Evolutionary conservation across 2,797 vertebrate genomes (phyloP), one percentile per base, ranked within the genome.

Genomic region (Siniperca obscura): DNA sequence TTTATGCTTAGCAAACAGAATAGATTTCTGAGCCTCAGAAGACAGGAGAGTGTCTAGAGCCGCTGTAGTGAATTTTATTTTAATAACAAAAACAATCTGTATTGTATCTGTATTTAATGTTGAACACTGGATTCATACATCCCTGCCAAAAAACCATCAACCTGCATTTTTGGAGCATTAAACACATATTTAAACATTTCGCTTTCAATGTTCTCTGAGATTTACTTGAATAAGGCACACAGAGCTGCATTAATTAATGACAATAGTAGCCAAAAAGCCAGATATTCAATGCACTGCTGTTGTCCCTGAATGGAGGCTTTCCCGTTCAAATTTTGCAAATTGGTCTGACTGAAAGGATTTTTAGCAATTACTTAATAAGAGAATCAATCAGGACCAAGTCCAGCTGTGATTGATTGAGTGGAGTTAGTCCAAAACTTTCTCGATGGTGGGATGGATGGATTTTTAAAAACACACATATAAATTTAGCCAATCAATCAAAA

Each of bases 291-390:
- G 52, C 38, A 64, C 19, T 30, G 19, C 30, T 17, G 6, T 65
- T 6, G 55, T 34, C 19, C 3, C 19, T 38, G 8, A 67, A 27
- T 60, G n/a, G 50, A 59, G 38, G 46, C 30, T 76, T 89, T 85
- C 64, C 76, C 4, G 34, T 64, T 77, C 42, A 67, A 25, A 59
- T 78, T 67, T 25, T 69, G 48, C 62, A 74, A 78, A 86, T 81
- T 81, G 76, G 69, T 75, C 66, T 81, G 76, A 87, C 82, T 82
- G 79, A 60, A 84, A 84, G 27, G 42, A 65, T 22, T 78, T 30
- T 78, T 27, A 76, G 83, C 55, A 86, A 81, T 86, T 72, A 80
- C 70, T 85, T 85, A 72, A 72, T 64, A 22, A 27, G 50, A 40
- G 61, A 85, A 55, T 84, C 78, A 73, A 70, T 83, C 52, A 79